These are phyloP conservation scores for Sipha maydis DNA, from an alignment of 2,888 invertebrate species.

Conservation along the genomic window DNA sequence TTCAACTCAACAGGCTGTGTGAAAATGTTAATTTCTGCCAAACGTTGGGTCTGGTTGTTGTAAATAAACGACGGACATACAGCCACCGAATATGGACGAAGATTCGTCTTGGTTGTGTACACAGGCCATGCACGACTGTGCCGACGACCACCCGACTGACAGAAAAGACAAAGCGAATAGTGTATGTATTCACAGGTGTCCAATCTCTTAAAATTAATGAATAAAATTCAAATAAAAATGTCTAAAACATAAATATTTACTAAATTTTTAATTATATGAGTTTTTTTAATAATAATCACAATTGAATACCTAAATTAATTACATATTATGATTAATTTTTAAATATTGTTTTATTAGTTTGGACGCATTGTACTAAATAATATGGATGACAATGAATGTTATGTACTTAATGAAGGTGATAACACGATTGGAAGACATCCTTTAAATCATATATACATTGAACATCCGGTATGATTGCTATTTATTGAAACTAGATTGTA, in stretches of 20 bases:
- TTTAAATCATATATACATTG: slow-evolving; percentile 47
- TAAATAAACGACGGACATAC: not conserved
- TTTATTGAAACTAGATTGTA: not conserved
- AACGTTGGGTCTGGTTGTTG: not conserved
- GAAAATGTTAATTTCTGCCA: not conserved
- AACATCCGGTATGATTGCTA: slow-evolving; percentile 45
- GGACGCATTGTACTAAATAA: slow-evolving; percentile 36
- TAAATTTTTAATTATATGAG: not conserved
- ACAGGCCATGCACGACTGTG: not conserved
- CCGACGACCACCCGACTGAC: not conserved
- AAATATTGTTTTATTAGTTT: slow-evolving; percentile 26
- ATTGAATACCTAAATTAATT: not conserved
- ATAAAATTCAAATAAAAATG: not conserved
- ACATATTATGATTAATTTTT: not conserved
- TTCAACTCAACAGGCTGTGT: too few relatives aligned
- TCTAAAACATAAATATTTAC: not conserved
- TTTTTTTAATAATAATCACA: not conserved
- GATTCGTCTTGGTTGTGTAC: not conserved
- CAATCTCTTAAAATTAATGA: not conserved
- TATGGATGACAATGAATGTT: not conserved
- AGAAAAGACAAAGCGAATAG: not conserved
- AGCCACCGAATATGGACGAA: not conserved
- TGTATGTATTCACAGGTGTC: not conserved
- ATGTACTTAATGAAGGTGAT: slow-evolving; percentile 46
- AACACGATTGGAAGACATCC: slow-evolving; percentile 56